Percentiles rank a stretch among this genome's conserved stretches.
phyloP scores from a whole-genome alignment of 2,888 invertebrate species.

The Troides oblongomaculatus region DNA sequence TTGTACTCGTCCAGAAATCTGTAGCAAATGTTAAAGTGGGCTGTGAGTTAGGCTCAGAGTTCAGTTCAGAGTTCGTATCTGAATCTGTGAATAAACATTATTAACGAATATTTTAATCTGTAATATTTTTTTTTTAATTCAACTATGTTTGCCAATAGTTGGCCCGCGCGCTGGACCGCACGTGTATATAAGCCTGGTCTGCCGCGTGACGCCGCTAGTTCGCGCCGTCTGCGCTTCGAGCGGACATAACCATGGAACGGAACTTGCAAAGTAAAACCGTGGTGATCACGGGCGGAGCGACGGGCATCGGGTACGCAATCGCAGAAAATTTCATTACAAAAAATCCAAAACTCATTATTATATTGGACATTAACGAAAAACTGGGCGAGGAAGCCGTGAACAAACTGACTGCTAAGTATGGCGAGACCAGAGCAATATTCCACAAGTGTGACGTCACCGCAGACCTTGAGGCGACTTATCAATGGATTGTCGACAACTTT shows the following conservation, averaged over 20 bases:
- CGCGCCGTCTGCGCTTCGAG: no score
- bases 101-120: no score
- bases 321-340: conserved; percentile 64
- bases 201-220: no score
- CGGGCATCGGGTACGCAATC: conserved; percentile 74
- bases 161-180: no score
- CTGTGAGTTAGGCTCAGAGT: no score
- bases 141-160: no score
- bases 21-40: no score
- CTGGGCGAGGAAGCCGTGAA: conserved; percentile 50
- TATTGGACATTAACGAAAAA: conserved; percentile 41
- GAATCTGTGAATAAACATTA: no score
- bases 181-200: no score
- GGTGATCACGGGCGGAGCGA: conserved; percentile 76
- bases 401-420: conserved; percentile 60
- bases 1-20: no score
- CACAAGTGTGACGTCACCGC: conserved; percentile 68
- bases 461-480: conserved; percentile 56
- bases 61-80: no score
- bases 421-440: conserved; percentile 62
- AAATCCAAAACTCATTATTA: conserved; percentile 44
- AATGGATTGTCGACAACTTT: conserved; percentile 40
- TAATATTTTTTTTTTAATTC: no score
- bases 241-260: neutral
- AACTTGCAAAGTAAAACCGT: conserved; percentile 38